Base-by-base conservation (phyloP, 92 coral and sea anemone species). In the Porites lobata region DNA sequence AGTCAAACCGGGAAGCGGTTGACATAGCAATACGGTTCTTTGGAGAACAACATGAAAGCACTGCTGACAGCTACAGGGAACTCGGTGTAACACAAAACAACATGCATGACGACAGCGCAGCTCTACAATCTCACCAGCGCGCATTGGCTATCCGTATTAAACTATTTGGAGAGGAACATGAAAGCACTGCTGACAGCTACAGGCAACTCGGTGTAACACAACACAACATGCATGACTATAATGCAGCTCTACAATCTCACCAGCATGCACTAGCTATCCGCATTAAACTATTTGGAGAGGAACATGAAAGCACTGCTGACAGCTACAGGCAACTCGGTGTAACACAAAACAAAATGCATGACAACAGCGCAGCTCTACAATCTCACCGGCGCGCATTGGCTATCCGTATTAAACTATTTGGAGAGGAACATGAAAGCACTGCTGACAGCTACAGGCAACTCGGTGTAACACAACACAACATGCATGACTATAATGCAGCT, bases 391-490 rank as follows among this genome's bases (percentile, higher is more conserved):
- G 43, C 0, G 84, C 91, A 0, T 11, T 87, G 0, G 72, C 71
- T 8, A 63, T n/a, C 9, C n/a, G 56, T 17, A 50, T 3, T 24
- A 18, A 43, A 61, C 61, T 56, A 7, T 66, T 70, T 38, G 82
- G 79, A 26, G 78, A 88, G 53, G 62, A 68, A 58, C 91, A 80
- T 56, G 70, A 64, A 66, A 59, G 62, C 18, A 62, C 70, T 7
- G 91, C 91, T 0, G 38, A 65, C n/a, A 56, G 8, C n/a, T 88
- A 88, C 76, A 9, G 20, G 2, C 32, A 32, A 32, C 38, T 32
- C 38, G 38, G 38, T 32, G 38, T 32, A 32, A 32, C 38, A 2
- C 38, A 32, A 32, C 1, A 32, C 38, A 32, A 32, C 1, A 32
- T 32, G 38, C 38, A 32, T 32, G 38, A 32, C 38, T 4, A 32